A percentile compares a stretch with the other conserved stretches of the same genome.
These are phyloP conservation scores for Acrocyrtus sp. DNA, from an alignment of 2,888 invertebrate species.

Conservation along the genomic window DNA sequence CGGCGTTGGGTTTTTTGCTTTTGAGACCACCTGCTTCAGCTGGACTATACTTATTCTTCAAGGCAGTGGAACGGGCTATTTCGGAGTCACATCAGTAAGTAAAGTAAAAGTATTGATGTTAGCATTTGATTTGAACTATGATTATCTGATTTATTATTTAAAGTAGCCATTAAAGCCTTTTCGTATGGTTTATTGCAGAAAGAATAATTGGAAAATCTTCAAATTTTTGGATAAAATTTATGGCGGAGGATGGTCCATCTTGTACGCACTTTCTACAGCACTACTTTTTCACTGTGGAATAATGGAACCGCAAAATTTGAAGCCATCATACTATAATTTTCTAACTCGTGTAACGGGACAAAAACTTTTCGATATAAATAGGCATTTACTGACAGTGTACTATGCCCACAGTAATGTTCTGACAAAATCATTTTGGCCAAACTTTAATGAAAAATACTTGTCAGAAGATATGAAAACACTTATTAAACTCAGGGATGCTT, in stretches of 20 bases:
- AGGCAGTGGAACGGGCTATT: conserved; percentile 59
- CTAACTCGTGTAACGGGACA: conserved; percentile 77
- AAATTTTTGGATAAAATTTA: conserved; percentile 58
- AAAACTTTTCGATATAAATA: conserved; percentile 61
- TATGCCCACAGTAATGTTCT: conserved; percentile 58
- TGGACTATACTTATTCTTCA: conserved; percentile 61
- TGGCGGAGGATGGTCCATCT: conserved; percentile 66
- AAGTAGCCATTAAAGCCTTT: not conserved
- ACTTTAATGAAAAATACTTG: conserved; percentile 51
- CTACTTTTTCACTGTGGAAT: conserved; percentile 81
- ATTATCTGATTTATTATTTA: not conserved
- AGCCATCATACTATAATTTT: conserved; percentile 87
- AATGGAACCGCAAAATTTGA: conserved; percentile 80
- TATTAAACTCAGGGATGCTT: conserved; percentile 43
- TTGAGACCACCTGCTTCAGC: conserved; percentile 59
- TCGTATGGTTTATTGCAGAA: conserved; percentile 48
- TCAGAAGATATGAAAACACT: conserved; percentile 59
- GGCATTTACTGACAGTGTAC: conserved; percentile 58
- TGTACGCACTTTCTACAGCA: conserved; percentile 82
- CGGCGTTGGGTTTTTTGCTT: conserved; percentile 59
- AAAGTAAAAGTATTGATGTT: not conserved
- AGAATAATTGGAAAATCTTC: conserved; percentile 60
- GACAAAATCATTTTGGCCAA: conserved; percentile 61
- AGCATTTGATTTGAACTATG: not conserved
- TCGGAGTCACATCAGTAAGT: conserved; percentile 60